Evolutionary conservation across 2,888 invertebrate species (phyloP).

Genomic region (Drosophila anomelani): DNA sequence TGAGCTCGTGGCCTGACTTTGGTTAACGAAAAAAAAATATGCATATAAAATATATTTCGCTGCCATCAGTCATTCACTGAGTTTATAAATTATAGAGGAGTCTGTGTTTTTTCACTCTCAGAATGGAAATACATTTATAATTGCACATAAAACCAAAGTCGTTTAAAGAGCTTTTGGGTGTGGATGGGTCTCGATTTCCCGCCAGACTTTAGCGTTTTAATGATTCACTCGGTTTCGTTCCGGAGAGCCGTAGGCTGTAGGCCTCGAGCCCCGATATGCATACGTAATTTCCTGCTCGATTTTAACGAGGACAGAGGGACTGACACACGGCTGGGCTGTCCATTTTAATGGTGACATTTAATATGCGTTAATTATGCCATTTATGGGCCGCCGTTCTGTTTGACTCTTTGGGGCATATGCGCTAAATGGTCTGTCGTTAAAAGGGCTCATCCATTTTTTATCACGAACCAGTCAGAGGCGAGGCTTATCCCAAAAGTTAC

Average conservation of each 20-base stretch:
- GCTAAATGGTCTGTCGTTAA: constrained; percentile 66
- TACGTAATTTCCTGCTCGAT: constrained; percentile 54
- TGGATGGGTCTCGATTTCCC: constrained; percentile 32
- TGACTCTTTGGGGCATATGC: constrained; percentile 55
- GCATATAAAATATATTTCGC: constrained; percentile 28
- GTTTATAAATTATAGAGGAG: constrained; percentile 39
- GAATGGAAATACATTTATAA: constrained; percentile 49
- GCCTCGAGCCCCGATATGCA: constrained; percentile 44
- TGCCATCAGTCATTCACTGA: constrained; percentile 28
- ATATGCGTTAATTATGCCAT: constrained; percentile 74
- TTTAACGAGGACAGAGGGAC: constrained; percentile 43
- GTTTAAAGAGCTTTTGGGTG: constrained; percentile 29
- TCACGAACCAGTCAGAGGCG: constrained; percentile 6
- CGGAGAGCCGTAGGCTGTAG: constrained; percentile 4
- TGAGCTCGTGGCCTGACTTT: constrained; percentile 4
- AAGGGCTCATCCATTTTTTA: constrained; percentile 67
- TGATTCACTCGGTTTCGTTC: constrained; percentile 29
- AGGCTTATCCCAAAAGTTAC: constrained; percentile 6
- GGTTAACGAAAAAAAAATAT: constrained; percentile 5
- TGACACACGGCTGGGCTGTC: constrained; percentile 33
- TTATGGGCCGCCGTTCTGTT: constrained; percentile 52
- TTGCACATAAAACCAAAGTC: constrained; percentile 46
- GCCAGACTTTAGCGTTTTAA: constrained; percentile 42
- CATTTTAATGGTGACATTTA: constrained; percentile 68
- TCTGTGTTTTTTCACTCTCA: constrained; percentile 1